A percentile compares a stretch with the other conserved stretches of the same genome.
These are phyloP conservation scores for Cheilinus undulatus DNA, from an alignment of 2,113 vertebrate genomes.

Conservation along the genomic window DNA sequence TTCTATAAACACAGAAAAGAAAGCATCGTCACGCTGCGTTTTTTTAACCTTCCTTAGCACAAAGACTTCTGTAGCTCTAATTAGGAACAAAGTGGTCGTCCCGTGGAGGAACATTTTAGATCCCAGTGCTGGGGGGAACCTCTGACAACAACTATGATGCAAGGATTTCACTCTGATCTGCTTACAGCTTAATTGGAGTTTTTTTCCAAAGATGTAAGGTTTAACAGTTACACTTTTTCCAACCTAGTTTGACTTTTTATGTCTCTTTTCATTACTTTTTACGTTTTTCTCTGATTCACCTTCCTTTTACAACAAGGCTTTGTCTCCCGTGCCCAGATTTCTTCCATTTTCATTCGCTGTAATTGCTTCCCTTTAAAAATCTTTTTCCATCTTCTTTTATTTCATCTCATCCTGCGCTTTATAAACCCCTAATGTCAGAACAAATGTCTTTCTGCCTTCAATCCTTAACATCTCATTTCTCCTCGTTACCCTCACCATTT, in stretches of 20 bases:
- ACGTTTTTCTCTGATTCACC: not conserved
- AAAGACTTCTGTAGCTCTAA: constrained; percentile 57
- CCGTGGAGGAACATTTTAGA: constrained; percentile 34
- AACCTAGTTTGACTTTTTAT: constrained; percentile 48
- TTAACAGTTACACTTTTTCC: constrained; percentile 34
- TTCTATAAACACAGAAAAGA: constrained; percentile 27
- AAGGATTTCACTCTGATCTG: constrained; percentile 66
- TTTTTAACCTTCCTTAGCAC: constrained; percentile 35
- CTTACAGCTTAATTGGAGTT: constrained; percentile 44
- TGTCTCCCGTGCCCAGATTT: constrained; percentile 53
- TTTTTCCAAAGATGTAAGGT: not conserved
- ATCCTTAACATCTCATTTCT: constrained; percentile 15
- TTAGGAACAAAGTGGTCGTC: constrained; percentile 59
- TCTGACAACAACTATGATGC: constrained; percentile 67
- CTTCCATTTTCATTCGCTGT: constrained; percentile 66
- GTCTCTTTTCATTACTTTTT: not conserved
- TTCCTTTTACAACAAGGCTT: constrained; percentile 1
- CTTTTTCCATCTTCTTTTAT: constrained; percentile 59
- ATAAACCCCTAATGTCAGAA: constrained; percentile 62
- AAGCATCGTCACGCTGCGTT: constrained; percentile 14
- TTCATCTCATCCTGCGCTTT: constrained; percentile 2
- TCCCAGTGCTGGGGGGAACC: constrained; percentile 42
- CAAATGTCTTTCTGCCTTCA: constrained; percentile 58
- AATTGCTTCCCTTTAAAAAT: constrained; percentile 1
- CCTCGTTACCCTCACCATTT: not conserved